These are phyloP conservation scores for Acridotheres tristis DNA, from an alignment of 2,797 vertebrate species.

Conservation along the genomic window DNA sequence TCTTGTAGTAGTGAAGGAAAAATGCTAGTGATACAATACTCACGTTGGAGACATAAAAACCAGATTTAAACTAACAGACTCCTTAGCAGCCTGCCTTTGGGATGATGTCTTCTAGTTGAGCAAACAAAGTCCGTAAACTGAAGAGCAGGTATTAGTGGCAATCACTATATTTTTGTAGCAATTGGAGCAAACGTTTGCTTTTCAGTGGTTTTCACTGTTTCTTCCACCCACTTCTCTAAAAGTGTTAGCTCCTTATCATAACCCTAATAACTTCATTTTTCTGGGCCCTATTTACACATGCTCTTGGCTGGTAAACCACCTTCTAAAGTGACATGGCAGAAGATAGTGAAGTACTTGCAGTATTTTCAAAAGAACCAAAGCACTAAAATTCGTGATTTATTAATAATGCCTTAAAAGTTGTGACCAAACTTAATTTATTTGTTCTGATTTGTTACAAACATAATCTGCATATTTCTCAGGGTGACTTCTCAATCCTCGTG, in stretches of 20 bases:
- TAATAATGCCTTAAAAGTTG: background rate
- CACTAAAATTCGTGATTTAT: background rate
- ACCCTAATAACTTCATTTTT: background rate
- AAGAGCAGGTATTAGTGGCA: constrained; percentile 55
- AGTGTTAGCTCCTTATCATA: background rate
- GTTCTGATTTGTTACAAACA: background rate
- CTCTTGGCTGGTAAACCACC: background rate
- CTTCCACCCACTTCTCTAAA: constrained; percentile 37
- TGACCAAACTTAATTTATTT: background rate
- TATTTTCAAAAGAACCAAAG: constrained; percentile 1
- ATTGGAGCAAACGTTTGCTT: constrained; percentile 13
- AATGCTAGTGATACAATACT: background rate
- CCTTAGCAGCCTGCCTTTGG: constrained; percentile 37
- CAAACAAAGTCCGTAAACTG: constrained; percentile 34
- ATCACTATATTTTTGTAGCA: constrained; percentile 41
- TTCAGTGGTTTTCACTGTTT: constrained; percentile 49
- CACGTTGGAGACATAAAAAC: constrained; percentile 5
- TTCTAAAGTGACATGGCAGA: background rate
- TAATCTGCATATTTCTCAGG: background rate
- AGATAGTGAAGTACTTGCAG: background rate
- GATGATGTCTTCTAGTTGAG: constrained; percentile 13
- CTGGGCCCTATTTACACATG: background rate
- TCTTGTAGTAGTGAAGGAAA: background rate
- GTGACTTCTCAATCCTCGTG: background rate
- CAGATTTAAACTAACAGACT: constrained; percentile 22